Evolutionary conservation across 2,888 invertebrate species (phyloP).

Genomic region (Cristatella mucedo): DNA sequence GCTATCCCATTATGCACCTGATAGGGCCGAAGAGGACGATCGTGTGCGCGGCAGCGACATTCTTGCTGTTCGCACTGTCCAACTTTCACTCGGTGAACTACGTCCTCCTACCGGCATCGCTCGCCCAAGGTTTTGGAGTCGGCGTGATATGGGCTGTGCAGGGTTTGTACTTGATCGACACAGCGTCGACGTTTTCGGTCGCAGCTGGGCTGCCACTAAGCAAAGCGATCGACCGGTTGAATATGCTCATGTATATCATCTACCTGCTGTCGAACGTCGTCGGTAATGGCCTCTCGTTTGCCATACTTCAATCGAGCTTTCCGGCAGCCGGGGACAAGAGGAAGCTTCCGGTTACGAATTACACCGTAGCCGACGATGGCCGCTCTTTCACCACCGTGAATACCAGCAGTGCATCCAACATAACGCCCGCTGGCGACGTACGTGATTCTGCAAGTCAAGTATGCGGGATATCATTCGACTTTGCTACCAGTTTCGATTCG

Average conservation of each 20-base stretch:
- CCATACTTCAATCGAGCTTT: too few relatives aligned
- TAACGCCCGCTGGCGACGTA: too few relatives aligned
- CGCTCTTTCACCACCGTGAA: too few relatives aligned
- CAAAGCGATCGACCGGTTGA: neutral
- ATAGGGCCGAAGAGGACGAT: slow-evolving; percentile 1
- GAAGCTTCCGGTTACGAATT: too few relatives aligned
- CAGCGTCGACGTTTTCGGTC: neutral
- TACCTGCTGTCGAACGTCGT: slow-evolving; percentile 1
- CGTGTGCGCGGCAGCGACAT: neutral
- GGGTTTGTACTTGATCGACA: slow-evolving; percentile 1
- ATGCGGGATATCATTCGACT: too few relatives aligned
- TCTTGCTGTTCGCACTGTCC: neutral
- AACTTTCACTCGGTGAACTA: neutral
- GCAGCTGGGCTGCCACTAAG: neutral
- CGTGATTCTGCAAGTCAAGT: too few relatives aligned
- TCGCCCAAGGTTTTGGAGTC: neutral
- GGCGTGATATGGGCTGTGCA: neutral
- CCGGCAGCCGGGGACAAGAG: too few relatives aligned
- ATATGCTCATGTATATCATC: neutral
- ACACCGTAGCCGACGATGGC: too few relatives aligned
- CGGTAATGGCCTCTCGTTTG: slow-evolving; percentile 1
- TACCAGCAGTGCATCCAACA: too few relatives aligned
- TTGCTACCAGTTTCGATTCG: too few relatives aligned
- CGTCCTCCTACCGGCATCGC: neutral
- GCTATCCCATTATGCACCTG: neutral